These are phyloP conservation scores for Aphelenchoides avenae DNA, from an alignment of 1,140 invertebrate genomes.

Conservation along the genomic window DNA sequence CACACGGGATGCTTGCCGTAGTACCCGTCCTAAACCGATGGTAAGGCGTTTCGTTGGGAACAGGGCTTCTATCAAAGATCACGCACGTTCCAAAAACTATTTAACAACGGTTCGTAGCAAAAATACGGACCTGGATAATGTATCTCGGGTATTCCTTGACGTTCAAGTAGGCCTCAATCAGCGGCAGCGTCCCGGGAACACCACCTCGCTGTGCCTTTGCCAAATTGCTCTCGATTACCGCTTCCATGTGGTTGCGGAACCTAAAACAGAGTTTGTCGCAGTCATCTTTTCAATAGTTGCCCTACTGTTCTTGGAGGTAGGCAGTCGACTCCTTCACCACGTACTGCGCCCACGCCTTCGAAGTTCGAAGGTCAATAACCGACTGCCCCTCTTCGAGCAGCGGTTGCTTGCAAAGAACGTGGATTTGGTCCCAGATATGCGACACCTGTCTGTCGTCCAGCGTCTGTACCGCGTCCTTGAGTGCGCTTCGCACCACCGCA, in stretches of 20 bases:
- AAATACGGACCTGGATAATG: slow-evolving; percentile 15
- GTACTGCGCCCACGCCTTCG: slow-evolving; percentile 30
- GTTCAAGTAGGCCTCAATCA: slow-evolving; percentile 46
- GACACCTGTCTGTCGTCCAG: slow-evolving; percentile 32
- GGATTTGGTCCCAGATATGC: slow-evolving; percentile 40
- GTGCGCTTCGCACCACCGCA: slow-evolving; percentile 6
- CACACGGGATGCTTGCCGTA: slow-evolving; percentile 38
- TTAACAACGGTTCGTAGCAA: background rate
- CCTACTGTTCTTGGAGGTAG: slow-evolving; percentile 37
- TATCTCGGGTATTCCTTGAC: slow-evolving; percentile 17
- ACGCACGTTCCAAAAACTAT: background rate
- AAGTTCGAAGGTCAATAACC: slow-evolving; percentile 27
- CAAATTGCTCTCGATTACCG: slow-evolving; percentile 36
- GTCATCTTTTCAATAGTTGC: background rate
- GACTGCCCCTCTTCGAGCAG: slow-evolving; percentile 20
- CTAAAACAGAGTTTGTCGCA: slow-evolving; percentile 20
- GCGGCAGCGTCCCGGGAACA: slow-evolving; percentile 34
- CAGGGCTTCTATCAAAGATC: slow-evolving; percentile 2
- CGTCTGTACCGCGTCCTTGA: slow-evolving; percentile 28
- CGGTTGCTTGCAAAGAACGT: slow-evolving; percentile 17
- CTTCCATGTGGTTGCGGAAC: slow-evolving; percentile 41
- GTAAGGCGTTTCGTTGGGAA: no score
- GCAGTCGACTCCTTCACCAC: slow-evolving; percentile 30
- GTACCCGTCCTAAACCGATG: slow-evolving; percentile 33
- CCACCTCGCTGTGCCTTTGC: slow-evolving; percentile 37